Evolutionary conservation across 2,888 invertebrate genomes (phyloP).

Genomic region (Heliconius sara): DNA sequence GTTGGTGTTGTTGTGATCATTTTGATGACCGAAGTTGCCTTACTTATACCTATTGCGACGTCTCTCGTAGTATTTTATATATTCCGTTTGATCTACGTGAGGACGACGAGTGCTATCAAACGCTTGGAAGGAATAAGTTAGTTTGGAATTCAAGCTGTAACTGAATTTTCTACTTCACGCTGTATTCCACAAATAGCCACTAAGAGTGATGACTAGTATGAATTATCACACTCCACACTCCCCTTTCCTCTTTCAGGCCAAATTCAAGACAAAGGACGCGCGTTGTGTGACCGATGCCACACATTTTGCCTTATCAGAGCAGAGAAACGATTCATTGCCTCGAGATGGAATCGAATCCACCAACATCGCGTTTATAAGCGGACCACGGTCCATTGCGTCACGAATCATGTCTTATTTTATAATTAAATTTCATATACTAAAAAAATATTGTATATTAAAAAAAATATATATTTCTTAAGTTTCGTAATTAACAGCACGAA

Average conservation of each 20-base stretch:
- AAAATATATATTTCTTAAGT: neutral
- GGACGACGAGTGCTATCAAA: conserved; percentile 88
- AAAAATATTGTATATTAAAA: neutral
- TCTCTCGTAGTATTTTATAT: conserved; percentile 85
- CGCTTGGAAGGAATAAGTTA: conserved; percentile 87
- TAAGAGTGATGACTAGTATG: too few relatives aligned
- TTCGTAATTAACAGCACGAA: conserved; percentile 84
- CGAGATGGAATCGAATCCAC: neutral
- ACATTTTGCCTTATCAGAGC: neutral
- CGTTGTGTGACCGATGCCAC: too few relatives aligned
- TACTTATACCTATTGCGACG: conserved; percentile 80
- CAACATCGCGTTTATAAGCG: neutral
- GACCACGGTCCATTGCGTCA: neutral
- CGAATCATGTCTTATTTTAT: neutral
- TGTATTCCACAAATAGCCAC: too few relatives aligned
- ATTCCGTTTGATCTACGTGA: conserved; percentile 86
- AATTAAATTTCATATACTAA: neutral
- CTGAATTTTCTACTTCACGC: neutral
- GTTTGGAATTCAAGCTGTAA: conserved; percentile 48
- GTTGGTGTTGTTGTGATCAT: conserved; percentile 91
- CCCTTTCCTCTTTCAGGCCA: too few relatives aligned
- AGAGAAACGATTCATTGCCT: neutral
- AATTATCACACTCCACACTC: too few relatives aligned
- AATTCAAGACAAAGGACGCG: too few relatives aligned
- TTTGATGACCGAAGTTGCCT: conserved; percentile 82